Base-by-base conservation (phyloP, 64 coral and sea anemone species). In the Catalaphyllia jardinei region DNA sequence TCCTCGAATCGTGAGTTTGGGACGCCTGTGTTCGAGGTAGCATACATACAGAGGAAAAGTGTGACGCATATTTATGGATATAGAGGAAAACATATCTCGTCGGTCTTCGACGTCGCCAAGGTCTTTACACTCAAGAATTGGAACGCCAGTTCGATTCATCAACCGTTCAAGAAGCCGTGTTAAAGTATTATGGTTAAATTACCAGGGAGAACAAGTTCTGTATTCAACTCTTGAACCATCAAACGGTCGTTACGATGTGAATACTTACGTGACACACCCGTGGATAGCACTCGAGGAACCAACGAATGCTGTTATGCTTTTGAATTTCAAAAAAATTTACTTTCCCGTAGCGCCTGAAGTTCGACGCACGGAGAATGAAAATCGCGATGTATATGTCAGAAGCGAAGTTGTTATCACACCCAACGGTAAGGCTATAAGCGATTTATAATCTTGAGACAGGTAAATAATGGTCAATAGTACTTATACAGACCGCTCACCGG, bases 151-250 rank as follows among this genome's bases (percentile, higher is more conserved):
- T 29, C 19, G 81, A 24, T 85, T 85, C 42, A 49, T 67, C 29
- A 85, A 67, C 62, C 81, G 18, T 14, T 46, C 81, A 7, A 28
- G 61, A 67, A 35, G 59, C 31, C 35, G 29, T 39, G 81, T 85
- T 24, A 85, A 85, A 50, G 38, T 85, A 6, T 42, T 85, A 29
- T 85, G 81, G 61, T n/a, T 85, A 10, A 67, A 85, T 19, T 67
- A 85, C 17, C 31, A 85, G 65, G 81, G 81, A 67, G 31, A 67
- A 22, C 60, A 85, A 49, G 59, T 85, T 85, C 29, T 85, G 4
- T 67, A 67, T 71, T 67, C 60, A 39, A 85, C 81, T 12, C 30
- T 85, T 39, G 46, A 42, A 25, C 60, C 29, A 6, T 54, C 29
- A 54, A 28, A 51, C 22, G 49, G 77, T 79, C 30, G 17, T 46